phyloP scores from a whole-genome alignment of 2,113 vertebrate species.

The Monopterus albus region DNA sequence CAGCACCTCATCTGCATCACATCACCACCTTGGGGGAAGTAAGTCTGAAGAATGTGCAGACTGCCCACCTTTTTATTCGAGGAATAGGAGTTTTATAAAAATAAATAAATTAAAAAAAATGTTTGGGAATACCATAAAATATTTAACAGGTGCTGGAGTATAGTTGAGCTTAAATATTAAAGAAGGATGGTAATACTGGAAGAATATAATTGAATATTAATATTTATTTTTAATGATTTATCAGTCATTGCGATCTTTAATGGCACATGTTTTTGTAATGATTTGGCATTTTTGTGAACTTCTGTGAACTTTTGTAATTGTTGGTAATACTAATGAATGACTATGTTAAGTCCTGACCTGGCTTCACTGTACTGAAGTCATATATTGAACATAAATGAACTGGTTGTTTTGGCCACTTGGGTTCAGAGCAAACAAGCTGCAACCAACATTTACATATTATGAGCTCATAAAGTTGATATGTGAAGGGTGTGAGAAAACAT shows the following conservation, averaged over 20 bases:
- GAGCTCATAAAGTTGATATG: not conserved
- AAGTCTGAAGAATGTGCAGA: conserved; percentile 8
- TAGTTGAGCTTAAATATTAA: conserved; percentile 52
- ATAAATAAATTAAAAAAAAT: too few species aligned
- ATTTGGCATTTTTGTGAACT: conserved; percentile 12
- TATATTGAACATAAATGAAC: not conserved
- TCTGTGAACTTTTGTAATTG: conserved; percentile 1
- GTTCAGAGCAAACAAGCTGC: not conserved
- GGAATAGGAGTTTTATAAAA: conserved; percentile 29
- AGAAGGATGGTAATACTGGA: conserved; percentile 17
- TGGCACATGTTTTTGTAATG: conserved; percentile 12
- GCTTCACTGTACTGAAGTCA: not conserved
- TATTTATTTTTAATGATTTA: conserved; percentile 48
- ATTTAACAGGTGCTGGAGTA: conserved; percentile 39
- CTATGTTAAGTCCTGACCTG: not conserved
- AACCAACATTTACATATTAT: not conserved
- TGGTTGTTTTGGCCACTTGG: not conserved
- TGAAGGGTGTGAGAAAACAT: conserved; percentile 1
- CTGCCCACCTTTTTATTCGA: conserved; percentile 28
- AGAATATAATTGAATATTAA: conserved; percentile 51
- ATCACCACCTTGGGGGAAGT: conserved; percentile 44
- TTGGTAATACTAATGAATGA: too few species aligned
- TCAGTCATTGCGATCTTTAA: conserved; percentile 36
- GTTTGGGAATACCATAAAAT: conserved; percentile 25
- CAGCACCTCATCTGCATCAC: conserved; percentile 24